Evolutionary conservation across 2,113 vertebrate species (phyloP), one percentile per base, ranked within the genome.

Genomic region (Oostethus manadensis): DNA sequence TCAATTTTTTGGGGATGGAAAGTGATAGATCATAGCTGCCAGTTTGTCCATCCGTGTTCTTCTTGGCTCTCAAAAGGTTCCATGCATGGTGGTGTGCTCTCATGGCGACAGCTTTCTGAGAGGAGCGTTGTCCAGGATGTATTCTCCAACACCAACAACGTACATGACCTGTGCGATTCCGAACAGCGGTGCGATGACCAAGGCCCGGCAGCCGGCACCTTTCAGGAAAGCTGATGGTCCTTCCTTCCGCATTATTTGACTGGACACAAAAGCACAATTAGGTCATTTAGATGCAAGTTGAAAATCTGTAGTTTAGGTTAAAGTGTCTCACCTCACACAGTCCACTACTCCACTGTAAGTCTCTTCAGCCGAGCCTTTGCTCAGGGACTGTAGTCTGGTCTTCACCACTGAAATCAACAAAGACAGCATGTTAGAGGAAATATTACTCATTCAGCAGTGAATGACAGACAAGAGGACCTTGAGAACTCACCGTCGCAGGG

Each of bases 151-250:
- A 6, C 90, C 90, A 2, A 90, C 70, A 48, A 91, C 90, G 84
- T 93, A 93, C 84, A 92, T 90, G 21, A 93, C 91, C 70, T 93
- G 92, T 17, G 74, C 92, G 10, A 93, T 93, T 35, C 92, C 92
- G 38, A 93, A 93, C 5, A 93, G 87, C 8, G 92, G 92, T 0
- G 92, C 92, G 23, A 93, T 93, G 68, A 93, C 90, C 15, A 93
- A 75, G 3, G 90, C 92, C 22, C 92, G 83, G 68, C 92, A 93
- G 51, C 83, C 84, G 0, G 91, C 88, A 0, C 92, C 92, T 57
- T 92, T 93, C 64, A 93, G 76, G 81, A 93, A 91, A 17, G 90
- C 90, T 23, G 88, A 84, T 0, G 89, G 87, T 8, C 92, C 92
- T 64, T 93, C 92, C 43, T 86, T 90, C 44, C 66, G 66, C 83